phyloP scores from a whole-genome alignment of 2,797 vertebrate genomes.

The Petrocephalus schoutedeni region DNA sequence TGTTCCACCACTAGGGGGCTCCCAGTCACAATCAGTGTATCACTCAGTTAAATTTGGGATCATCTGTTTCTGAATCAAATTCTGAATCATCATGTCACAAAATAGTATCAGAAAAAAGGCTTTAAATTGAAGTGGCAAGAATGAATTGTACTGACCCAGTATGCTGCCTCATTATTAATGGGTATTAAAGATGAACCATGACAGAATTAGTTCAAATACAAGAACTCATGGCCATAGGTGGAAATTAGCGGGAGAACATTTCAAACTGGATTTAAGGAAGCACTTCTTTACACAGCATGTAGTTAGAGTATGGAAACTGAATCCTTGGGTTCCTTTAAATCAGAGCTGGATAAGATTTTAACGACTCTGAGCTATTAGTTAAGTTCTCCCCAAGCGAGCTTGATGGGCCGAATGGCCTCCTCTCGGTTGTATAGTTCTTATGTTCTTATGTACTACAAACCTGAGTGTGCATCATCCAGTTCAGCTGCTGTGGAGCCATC shows the following conservation, averaged over 20 bases:
- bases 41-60: neutral
- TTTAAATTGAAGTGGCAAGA: neutral
- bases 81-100: neutral
- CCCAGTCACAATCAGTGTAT: neutral
- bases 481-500: slow-evolving; percentile 80
- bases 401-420: no score
- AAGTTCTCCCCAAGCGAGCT: no score
- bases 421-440: no score
- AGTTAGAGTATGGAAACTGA: no score
- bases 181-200: neutral
- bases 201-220: no score
- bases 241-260: no score
- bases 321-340: no score
- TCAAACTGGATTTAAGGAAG: no score
- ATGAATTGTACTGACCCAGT: neutral
- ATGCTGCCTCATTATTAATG: neutral
- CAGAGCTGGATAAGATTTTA: no score
- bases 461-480: slow-evolving; percentile 55
- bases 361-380: no score
- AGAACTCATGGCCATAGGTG: no score
- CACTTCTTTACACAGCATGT: no score
- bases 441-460: neutral
- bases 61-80: neutral
- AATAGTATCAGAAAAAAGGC: neutral
- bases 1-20: neutral